Evolutionary conservation across 1,140 invertebrate species (phyloP), one percentile per base, ranked within the genome.

Genomic region (Drosophila azteca): DNA sequence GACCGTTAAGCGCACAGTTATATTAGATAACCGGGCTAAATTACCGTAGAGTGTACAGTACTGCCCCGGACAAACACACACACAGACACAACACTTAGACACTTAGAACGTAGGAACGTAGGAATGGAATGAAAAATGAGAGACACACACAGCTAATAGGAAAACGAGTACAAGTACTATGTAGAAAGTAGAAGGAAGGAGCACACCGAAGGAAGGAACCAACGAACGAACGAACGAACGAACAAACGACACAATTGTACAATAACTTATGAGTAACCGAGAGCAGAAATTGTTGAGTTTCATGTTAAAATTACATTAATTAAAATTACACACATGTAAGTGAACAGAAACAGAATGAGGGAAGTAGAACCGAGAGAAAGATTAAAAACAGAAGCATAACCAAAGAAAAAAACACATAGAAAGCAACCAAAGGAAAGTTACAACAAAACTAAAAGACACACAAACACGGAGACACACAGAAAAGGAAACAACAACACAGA

Each of bases 201-300:
- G 75, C 77, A 80, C 77, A 80, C 70, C 62, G 66, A 54, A 75
- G 43, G 48, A 49, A 73, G 57, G 68, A 72, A 50, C 70, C 59
- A 70, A 73, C 48, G 67, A 59, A 74, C 70, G 45, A 65, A 73
- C 70, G 45, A 65, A 73, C 35, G 43, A 39, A 76, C 64, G 59
- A 54, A 72, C 49, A 60, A 75, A 79, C 55, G 57, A 79, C 65
- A 73, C 71, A 79, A 76, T 74, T 52, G 67, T 72, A 51, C 26
- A 50, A 17, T 31, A 82, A 81, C 75, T 68, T 73, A 83, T 85
- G 81, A 85, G 64, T 59, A 87, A 85, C 82, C 74, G 69, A 82
- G 77, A 77, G 79, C 87, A 87, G 82, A 90, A 90, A 90, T 90
- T 90, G 88, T 90, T 88, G 81, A 83, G 88, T 90, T 90, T 90